Percentiles rank a stretch among this genome's conserved stretches.
These are phyloP conservation scores for Podargus strigoides DNA, from an alignment of 2,797 vertebrate genomes.

Conservation along the genomic window DNA sequence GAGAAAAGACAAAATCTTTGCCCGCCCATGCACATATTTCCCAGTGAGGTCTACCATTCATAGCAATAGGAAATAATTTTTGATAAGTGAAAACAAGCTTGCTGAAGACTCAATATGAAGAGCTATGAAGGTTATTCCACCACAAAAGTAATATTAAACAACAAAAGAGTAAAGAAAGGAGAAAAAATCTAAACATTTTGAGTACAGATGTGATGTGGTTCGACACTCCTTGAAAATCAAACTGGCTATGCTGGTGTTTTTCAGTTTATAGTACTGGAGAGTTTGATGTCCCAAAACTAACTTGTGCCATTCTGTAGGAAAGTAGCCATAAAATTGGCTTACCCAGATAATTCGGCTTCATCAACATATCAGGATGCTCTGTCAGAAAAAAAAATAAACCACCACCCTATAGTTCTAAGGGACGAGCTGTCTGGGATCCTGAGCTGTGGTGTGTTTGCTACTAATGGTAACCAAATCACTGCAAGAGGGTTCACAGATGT, in stretches of 20 bases:
- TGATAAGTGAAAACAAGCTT: neutral
- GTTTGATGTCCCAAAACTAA: neutral
- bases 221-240: neutral
- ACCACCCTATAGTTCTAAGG: neutral
- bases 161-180: neutral
- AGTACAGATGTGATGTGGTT: neutral
- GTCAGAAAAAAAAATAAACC: too few species aligned
- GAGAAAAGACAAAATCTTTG: neutral
- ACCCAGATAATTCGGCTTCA: neutral
- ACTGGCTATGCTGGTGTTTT: neutral
- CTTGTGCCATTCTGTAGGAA: neutral
- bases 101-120: neutral
- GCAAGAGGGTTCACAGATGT: neutral
- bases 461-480: neutral
- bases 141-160: neutral
- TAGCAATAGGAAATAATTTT: neutral
- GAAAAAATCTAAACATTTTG: neutral
- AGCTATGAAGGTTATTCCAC: neutral
- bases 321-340: neutral
- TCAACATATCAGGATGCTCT: neutral
- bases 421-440: neutral
- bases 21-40: neutral
- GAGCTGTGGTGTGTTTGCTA: neutral
- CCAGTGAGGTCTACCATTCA: neutral
- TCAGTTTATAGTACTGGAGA: neutral